These are phyloP conservation scores for Zapornia atra DNA, from an alignment of 2,113 vertebrate genomes.

Conservation along the genomic window DNA sequence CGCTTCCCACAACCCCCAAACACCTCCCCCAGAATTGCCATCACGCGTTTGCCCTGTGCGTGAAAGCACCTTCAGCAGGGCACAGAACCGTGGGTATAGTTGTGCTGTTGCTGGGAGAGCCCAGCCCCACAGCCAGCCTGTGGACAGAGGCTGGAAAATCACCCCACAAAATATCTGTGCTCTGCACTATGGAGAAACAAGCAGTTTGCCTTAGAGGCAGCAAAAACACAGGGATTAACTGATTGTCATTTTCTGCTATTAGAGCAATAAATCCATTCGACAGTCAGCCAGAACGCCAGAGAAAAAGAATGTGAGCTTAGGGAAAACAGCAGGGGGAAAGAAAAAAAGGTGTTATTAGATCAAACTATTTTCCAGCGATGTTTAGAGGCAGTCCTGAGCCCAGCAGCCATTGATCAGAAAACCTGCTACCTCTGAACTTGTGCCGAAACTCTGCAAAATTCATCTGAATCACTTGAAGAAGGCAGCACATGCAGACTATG, in stretches of 20 bases:
- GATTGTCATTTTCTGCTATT: conserved; percentile 30
- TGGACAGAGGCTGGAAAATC: neutral
- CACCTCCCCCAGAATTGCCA: neutral
- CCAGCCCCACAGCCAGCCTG: neutral
- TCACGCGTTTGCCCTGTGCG: rapidly evolving
- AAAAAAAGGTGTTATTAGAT: neutral
- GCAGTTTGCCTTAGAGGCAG: neutral
- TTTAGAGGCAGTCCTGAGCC: neutral
- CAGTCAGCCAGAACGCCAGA: conserved; percentile 7
- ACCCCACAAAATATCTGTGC: neutral
- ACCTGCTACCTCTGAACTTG: neutral
- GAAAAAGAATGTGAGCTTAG: conserved; percentile 7
- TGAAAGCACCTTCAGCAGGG: neutral
- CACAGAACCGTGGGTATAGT: neutral
- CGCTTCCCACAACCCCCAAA: neutral
- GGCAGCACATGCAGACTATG: neutral
- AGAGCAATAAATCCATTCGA: conserved; percentile 37
- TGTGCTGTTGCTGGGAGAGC: neutral
- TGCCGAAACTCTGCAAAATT: neutral
- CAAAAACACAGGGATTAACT: conserved; percentile 1
- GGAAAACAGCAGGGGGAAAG: neutral
- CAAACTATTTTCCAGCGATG: conserved; percentile 25
- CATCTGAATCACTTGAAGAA: neutral
- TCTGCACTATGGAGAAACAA: neutral
- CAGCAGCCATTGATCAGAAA: neutral